Conservation (phyloP, 2,113 vertebrate species). For the Sardina pilchardus region DNA sequence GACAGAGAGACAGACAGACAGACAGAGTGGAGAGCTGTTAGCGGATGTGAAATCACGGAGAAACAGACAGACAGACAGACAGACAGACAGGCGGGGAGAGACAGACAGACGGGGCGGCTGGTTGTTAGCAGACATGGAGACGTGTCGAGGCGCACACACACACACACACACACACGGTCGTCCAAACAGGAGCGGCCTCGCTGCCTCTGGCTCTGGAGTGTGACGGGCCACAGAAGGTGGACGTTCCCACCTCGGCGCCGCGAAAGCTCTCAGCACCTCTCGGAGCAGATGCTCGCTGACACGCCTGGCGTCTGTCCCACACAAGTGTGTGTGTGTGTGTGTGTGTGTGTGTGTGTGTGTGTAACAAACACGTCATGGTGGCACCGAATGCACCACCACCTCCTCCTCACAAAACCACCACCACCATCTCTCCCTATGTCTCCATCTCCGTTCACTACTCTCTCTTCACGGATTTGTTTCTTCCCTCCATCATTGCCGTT, state of each 20-base stretch:
- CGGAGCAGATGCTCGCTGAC: constrained; percentile 13
- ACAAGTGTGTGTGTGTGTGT: constrained; percentile 9
- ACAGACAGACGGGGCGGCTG: neutral
- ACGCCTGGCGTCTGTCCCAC: constrained; percentile 15
- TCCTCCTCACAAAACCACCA: neutral
- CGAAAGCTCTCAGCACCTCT: constrained; percentile 6
- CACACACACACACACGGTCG: neutral
- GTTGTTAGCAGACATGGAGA: neutral
- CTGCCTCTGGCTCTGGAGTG: constrained; percentile 1
- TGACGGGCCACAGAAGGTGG: constrained; percentile 10
- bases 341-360: neutral
- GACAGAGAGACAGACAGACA: neutral
- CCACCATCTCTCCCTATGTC: neutral
- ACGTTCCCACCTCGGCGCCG: neutral
- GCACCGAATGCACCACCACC: constrained; percentile 17
- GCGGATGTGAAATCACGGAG: no score
- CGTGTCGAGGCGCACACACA: neutral
- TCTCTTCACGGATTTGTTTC: neutral
- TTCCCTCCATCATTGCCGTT: neutral
- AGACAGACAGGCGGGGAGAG: neutral
- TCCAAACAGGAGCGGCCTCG: neutral
- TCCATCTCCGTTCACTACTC: constrained; percentile 22
- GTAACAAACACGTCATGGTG: constrained; percentile 38
- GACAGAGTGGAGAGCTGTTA: neutral
- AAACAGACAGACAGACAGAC: no score